Conservation (phyloP, 2,113 vertebrate genomes). For the Beaufortia kweichowensis region DNA sequence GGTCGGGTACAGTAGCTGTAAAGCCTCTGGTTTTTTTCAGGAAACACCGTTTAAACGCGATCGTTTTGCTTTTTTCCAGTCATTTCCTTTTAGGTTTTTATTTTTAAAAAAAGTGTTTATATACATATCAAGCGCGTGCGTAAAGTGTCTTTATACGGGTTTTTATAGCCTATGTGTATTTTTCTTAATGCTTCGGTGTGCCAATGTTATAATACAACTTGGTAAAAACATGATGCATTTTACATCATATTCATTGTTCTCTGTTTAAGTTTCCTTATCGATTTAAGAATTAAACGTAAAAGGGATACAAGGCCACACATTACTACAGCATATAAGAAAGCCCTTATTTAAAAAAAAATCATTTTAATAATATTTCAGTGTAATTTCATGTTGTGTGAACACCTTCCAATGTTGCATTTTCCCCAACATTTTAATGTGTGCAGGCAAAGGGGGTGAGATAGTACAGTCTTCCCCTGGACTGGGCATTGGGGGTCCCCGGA, state of each 20-base stretch:
- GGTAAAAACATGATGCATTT: not conserved
- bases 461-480: slow-evolving; percentile 73
- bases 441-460: slow-evolving; percentile 78
- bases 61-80: not conserved
- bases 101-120: not conserved
- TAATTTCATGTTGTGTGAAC: not conserved
- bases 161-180: not conserved
- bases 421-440: not conserved
- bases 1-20: not conserved
- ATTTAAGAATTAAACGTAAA: not conserved
- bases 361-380: too few species aligned
- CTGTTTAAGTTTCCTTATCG: not conserved
- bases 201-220: not conserved
- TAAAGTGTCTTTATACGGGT: not conserved
- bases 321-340: too few species aligned
- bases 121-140: not conserved
- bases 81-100: too few species aligned
- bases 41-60: not conserved
- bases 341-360: too few species aligned
- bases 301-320: not conserved
- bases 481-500: slow-evolving; percentile 72
- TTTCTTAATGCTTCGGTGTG: not conserved
- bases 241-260: not conserved
- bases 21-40: not conserved
- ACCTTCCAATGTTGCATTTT: not conserved